These are phyloP conservation scores for Melanaphis sacchari DNA, from an alignment of 1,140 invertebrate species.

Conservation along the genomic window DNA sequence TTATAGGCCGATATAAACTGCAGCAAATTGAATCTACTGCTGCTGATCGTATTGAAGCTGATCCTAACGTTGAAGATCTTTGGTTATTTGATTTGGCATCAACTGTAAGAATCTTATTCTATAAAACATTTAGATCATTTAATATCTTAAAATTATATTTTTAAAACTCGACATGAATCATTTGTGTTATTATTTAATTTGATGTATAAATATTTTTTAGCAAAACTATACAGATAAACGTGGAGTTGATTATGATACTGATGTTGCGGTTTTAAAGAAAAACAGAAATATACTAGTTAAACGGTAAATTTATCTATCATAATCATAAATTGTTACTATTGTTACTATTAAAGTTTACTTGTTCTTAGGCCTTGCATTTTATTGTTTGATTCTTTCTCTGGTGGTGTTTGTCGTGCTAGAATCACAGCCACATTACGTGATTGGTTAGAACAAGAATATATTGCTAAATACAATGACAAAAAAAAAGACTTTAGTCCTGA, in stretches of 20 bases:
- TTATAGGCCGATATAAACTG: background rate
- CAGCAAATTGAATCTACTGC: background rate
- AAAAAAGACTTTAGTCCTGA: slow-evolving; percentile 76
- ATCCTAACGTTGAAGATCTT: background rate
- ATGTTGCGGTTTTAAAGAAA: background rate
- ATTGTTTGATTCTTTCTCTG: slow-evolving; percentile 92
- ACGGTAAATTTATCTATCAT: background rate
- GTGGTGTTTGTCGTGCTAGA: slow-evolving; percentile 74
- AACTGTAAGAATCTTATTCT: background rate
- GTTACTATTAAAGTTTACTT: background rate
- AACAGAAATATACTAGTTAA: background rate
- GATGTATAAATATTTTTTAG: background rate
- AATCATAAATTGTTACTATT: too few species aligned
- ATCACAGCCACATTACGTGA: slow-evolving; percentile 87
- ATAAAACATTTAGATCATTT: background rate
- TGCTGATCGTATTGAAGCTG: background rate
- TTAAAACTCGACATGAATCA: background rate
- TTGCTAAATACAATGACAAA: slow-evolving; percentile 73
- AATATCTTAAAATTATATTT: background rate
- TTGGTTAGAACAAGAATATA: slow-evolving; percentile 89
- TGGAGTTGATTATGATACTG: background rate
- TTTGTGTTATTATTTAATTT: too few species aligned
- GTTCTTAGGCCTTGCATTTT: slow-evolving; percentile 79
- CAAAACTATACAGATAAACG: background rate
- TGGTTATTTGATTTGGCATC: background rate